Evolutionary conservation across 2,888 invertebrate genomes (phyloP), one percentile per base, ranked within the genome.

Genomic region (Ethmia dodecea): DNA sequence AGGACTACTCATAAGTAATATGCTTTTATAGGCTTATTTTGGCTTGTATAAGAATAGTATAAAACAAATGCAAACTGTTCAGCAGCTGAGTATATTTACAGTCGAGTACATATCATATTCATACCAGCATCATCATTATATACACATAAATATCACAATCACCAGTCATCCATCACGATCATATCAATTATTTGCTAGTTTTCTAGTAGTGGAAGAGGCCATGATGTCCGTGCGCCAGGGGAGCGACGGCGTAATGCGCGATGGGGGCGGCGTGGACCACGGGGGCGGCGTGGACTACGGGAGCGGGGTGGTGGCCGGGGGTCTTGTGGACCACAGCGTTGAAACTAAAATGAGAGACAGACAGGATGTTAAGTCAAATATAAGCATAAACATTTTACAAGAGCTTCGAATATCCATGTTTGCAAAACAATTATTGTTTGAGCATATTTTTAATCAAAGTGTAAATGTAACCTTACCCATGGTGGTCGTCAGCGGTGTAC

Each of bases 401-500:
- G n/a, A n/a, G n/a, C n/a, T n/a, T n/a, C n/a, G n/a, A n/a, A n/a
- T n/a, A n/a, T n/a, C n/a, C n/a, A n/a, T 18, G 2, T 3, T 9
- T 22, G 2, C 18, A 18, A 18, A 18, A 5, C 18, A 22, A 22
- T 18, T 9, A 34, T 37, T 26, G 13, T 12, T 14, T 15, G 16
- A 22, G 9, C 22, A n/a, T n/a, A n/a, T n/a, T n/a, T n/a, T n/a
- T n/a, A n/a, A n/a, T n/a, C n/a, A n/a, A n/a, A n/a, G n/a, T n/a
- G n/a, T n/a, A n/a, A n/a, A n/a, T n/a, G n/a, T n/a, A 24, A 40
- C 18, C 74, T 73, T 88, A 89, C 80, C 89, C 89, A 37, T 87
- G 60, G 71, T 89, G 88, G 68, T 89, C 87, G 43, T 89, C 89
- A 55, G 89, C 89, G 67, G 86, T 88, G 79, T 90, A 90, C 49